Evolutionary conservation across 2,113 vertebrate genomes (phyloP), one percentile per base, ranked within the genome.

Genomic region (Oxyura jamaicensis): DNA sequence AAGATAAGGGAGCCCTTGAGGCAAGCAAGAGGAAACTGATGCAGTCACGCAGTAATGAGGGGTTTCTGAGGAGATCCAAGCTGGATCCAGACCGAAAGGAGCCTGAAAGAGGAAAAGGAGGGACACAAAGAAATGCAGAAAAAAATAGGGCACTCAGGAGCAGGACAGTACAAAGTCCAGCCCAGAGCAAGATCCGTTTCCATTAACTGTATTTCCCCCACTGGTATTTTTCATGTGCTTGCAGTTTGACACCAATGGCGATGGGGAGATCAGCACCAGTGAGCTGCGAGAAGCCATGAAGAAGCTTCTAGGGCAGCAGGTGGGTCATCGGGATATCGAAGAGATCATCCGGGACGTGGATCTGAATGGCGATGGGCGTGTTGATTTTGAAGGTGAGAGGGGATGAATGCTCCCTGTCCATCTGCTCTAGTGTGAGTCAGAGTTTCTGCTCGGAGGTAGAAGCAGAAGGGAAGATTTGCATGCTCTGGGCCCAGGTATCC

Each of bases 281-380:
- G 99, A 99, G 95, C 98, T 99, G 8, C 97, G 99, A 92, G 99
- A 99, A 92, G 99, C 99, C 66, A 99, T 99, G 99, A 99, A 99
- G 95, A 99, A 99, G 95, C 98, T 99, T 59, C 97, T 99, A 22
- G 99, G 99, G 68, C 99, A 99, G 90, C 99, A 99, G 97, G 99
- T 99, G 83, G 99, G 99, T 62, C 99, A 99, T 95, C 98, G 99
- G 96, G 99, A 99, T 71, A 98, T 99, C 75, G 99, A 99, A 93
- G 99, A 99, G 87, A 99, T 99, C 90, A 98, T 99, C 78, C 98
- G 98, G 78, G 99, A 99, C 19, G 99, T 99, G 74, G 99, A 99
- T 95, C 98, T 99, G 75, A 99, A 99, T 4, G 99, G 99, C 81
- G 99, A 99, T 20, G 99, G 99, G 72, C 98, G 98, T 17, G 99